These are phyloP conservation scores for Tholera decimalis DNA, from an alignment of 2,888 invertebrate species.

Conservation along the genomic window DNA sequence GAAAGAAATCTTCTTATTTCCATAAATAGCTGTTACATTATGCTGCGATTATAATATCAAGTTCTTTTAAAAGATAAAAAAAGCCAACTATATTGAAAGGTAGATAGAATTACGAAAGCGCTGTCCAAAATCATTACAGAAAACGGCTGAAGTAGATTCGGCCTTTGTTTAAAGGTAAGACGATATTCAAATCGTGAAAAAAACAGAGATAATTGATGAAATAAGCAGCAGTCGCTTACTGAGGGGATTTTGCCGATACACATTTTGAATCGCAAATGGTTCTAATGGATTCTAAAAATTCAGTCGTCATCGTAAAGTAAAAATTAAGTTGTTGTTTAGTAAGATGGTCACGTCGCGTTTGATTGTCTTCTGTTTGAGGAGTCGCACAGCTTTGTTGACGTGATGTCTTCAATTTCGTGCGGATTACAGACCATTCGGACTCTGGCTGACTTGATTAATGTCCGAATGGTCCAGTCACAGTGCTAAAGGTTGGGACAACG, in stretches of 20 bases:
- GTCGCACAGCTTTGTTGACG: conserved; percentile 41
- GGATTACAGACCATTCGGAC: conserved; percentile 30
- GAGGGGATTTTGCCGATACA: conserved; percentile 64
- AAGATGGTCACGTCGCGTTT: conserved; percentile 72
- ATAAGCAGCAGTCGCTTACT: conserved; percentile 66
- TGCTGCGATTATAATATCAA: conserved; percentile 48
- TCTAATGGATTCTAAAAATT: conserved; percentile 73
- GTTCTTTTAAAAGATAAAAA: conserved; percentile 58
- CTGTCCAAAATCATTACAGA: conserved; percentile 60
- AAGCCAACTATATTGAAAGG: conserved; percentile 59
- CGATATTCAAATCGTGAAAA: conserved; percentile 65
- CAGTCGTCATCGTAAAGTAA: conserved; percentile 71
- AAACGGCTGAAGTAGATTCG: conserved; percentile 58
- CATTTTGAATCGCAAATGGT: conserved; percentile 71
- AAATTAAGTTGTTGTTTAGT: conserved; percentile 75
- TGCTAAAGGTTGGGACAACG: conserved; percentile 7
- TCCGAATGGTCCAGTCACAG: conserved; percentile 13
- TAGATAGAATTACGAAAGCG: conserved; percentile 64
- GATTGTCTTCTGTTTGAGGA: conserved; percentile 57
- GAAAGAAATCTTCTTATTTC: conserved; percentile 27
- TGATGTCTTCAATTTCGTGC: conserved; percentile 30
- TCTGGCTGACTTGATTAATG: conserved; percentile 37
- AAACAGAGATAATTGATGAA: conserved; percentile 71
- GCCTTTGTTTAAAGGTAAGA: conserved; percentile 63
- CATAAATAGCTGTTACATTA: conserved; percentile 28